Evolutionary conservation across 2,797 vertebrate species (phyloP).

Genomic region (Gouania willdenowi): DNA sequence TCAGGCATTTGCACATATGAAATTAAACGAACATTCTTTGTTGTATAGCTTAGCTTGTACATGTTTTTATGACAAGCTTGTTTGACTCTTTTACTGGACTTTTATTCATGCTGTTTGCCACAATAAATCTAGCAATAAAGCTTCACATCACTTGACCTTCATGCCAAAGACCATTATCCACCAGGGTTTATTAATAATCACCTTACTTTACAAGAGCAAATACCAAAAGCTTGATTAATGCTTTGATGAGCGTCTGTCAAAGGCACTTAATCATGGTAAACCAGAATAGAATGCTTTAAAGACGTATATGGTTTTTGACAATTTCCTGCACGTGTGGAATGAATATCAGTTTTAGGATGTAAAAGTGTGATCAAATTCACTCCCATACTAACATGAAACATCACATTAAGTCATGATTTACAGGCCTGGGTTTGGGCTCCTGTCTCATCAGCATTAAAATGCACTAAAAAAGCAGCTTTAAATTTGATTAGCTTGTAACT

Average conservation of each 20-base stretch:
- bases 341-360: constrained; percentile 16
- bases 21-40: too few species aligned
- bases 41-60: too few species aligned
- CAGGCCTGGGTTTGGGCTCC: too few species aligned
- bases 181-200: constrained; percentile 32
- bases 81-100: constrained; percentile 1
- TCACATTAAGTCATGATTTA: too few species aligned
- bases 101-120: constrained; percentile 32
- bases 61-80: too few species aligned
- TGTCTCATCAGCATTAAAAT: too few species aligned
- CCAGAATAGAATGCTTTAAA: too few species aligned
- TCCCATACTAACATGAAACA: too few species aligned
- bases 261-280: too few species aligned
- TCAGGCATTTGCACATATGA: constrained; percentile 1
- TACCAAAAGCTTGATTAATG: constrained; percentile 2
- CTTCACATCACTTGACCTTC: constrained; percentile 5
- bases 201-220: constrained; percentile 8
- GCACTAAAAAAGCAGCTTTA: too few species aligned
- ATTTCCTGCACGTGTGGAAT: not conserved
- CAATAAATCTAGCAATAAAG: constrained; percentile 1
- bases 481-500: too few species aligned
- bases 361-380: constrained; percentile 4
- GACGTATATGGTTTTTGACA: too few species aligned
- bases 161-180: constrained; percentile 4
- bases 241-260: not conserved